A percentile compares a stretch with the other conserved stretches of the same genome.
phyloP scores from a whole-genome alignment of 2,797 vertebrate genomes.

The Scarus forsteni region DNA sequence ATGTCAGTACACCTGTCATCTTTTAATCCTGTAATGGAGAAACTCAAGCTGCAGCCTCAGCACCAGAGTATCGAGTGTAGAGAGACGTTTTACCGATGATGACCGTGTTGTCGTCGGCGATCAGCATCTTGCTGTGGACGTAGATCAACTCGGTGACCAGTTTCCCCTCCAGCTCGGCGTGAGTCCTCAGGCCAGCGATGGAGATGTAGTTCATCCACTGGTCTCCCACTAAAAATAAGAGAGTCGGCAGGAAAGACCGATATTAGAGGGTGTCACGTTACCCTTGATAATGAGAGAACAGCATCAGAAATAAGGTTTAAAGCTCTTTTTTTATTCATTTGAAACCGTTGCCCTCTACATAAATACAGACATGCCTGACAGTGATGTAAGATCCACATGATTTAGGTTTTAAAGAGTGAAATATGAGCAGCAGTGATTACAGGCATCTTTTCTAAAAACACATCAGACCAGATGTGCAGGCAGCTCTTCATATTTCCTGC shows the following conservation, averaged over 20 bases:
- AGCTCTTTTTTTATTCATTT: background rate
- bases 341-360: background rate
- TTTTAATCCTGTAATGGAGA: slow-evolving; percentile 16
- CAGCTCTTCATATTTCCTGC: background rate
- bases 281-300: background rate
- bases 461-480: background rate
- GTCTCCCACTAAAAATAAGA: slow-evolving; percentile 87
- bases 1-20: slow-evolving; percentile 14
- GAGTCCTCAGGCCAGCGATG: slow-evolving; percentile 92
- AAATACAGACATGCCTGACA: background rate
- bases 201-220: slow-evolving; percentile 98
- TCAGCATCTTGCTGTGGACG: slow-evolving; percentile 97
- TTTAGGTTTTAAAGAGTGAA: background rate
- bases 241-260: background rate
- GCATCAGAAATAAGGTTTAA: background rate
- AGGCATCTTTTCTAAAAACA: slow-evolving; percentile 8
- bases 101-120: slow-evolving; percentile 95
- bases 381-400: too few species aligned
- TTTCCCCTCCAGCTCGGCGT: slow-evolving; percentile 91
- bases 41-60: background rate
- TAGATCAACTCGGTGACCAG: slow-evolving; percentile 96
- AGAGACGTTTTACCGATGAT: slow-evolving; percentile 88
- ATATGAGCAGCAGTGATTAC: slow-evolving; percentile 1
- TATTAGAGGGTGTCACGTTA: background rate
- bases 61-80: background rate